Evolutionary conservation across 2,888 invertebrate genomes (phyloP), one percentile per base, ranked within the genome.

Genomic region (Cheilosia vulpina): DNA sequence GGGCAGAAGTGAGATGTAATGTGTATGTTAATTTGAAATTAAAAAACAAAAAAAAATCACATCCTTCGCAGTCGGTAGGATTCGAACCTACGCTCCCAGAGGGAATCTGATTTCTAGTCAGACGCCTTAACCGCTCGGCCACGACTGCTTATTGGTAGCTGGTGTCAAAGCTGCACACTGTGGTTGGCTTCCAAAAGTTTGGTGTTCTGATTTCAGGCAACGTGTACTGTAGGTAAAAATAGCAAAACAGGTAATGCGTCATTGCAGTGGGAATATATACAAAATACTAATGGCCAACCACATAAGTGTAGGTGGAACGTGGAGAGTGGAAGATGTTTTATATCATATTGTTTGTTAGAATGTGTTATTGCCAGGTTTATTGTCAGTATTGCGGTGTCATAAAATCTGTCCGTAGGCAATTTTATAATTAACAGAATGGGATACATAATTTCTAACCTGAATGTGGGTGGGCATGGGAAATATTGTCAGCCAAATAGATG

Each of bases 71-170:
- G 88, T 88, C 88, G 88, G 88, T 88, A 88, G 88, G 88, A 88
- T 88, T 88, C 87, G 88, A 88, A 88, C 88, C 88, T 88, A 88
- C 88, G 88, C 88, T 88, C 88, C 88, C 88, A 88, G 85, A 85
- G 85, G 85, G 85, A 85, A 85, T 85, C 85, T 85, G 85, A 85
- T 85, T 85, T 85, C 85, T 85, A 85, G 85, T 85, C 85, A 85
- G 85, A 85, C 85, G 85, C 85, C 85, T 85, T 85, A 85, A 85
- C 85, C 85, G 85, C 85, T 85, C 85, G 85, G 88, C 88, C 85
- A 87, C 85, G 85, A 87, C 85, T 87, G 85, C 85, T 72, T 43
- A 1, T 1, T 78, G 43, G 4, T 0, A 24, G 2, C 1, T 0
- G 0, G 0, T 45, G 47, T 13, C 41, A 21, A 11, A 13, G 38